Evolutionary conservation across 2,797 vertebrate genomes (phyloP), one percentile per base, ranked within the genome.

Genomic region (Anabacerthia variegaticeps): DNA sequence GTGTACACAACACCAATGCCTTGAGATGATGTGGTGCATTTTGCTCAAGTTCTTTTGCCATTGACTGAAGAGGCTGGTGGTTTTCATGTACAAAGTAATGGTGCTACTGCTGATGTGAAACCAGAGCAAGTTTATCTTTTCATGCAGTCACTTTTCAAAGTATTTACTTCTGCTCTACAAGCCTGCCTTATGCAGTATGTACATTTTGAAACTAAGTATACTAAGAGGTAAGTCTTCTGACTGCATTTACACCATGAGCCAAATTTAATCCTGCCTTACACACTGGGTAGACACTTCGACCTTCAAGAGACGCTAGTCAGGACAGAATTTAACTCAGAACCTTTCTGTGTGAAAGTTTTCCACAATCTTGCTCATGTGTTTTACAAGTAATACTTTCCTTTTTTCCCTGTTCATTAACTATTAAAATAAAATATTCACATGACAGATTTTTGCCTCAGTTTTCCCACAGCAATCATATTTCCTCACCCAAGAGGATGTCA

Each of bases 391-490:
- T 92, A 90, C 63, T 94, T 95, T 88, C 58, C 71, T 90, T 85
- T 85, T 90, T 71, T 92, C 92, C 74, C 80, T 86, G 52, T 92
- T 96, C 92, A 96, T 94, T 97, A 96, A 97, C 91, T 97, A 96
- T 95, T 96, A 94, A 96, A 96, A 94, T 96, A 96, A 93, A 96
- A 92, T 93, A 96, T 93, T 92, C 94, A 95, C 94, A 94, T 95
- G 95, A 96, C 93, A 87, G 94, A 95, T 96, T 96, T 95, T 93
- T 93, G 93, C 96, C 94, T 95, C 94, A 93, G 94, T 96, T 96
- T 96, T 95, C 95, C 95, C 93, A 96, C 54, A 93, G 89, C 92
- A 94, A 96, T 97, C 95, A 96, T 92, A 97, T 95, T 95, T 96
- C 96, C 85, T 95, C 41, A 89, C 92, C 88, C 95, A 95, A 85